A percentile compares a stretch with the other conserved stretches of the same genome.
phyloP scores from a whole-genome alignment of 2,113 vertebrate species.

The Cathartes aura region DNA sequence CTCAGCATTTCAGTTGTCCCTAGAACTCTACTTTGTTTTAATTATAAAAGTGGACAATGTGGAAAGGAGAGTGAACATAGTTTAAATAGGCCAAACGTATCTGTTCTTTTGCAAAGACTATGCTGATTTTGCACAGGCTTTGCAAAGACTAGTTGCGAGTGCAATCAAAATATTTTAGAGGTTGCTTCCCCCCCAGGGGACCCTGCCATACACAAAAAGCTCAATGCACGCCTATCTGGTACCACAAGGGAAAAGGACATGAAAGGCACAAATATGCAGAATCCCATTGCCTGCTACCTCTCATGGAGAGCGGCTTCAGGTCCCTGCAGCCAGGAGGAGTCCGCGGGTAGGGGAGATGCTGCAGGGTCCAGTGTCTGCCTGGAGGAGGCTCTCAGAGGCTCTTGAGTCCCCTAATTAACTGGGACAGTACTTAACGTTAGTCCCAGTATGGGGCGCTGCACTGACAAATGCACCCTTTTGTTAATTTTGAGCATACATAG shows the following conservation, averaged over 20 bases:
- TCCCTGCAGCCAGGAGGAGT: neutral
- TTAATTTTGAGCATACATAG: neutral
- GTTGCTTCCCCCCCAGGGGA: neutral
- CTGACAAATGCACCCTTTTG: neutral
- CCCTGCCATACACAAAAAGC: rapidly evolving
- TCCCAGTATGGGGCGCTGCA: neutral
- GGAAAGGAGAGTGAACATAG: neutral
- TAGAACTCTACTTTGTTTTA: neutral
- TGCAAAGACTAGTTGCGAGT: neutral
- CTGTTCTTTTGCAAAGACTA: neutral
- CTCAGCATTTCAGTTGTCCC: neutral
- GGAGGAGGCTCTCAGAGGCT: neutral
- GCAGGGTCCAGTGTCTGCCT: neutral
- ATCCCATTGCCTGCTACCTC: neutral
- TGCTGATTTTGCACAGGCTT: neutral
- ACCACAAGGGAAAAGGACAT: neutral
- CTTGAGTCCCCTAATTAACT: neutral
- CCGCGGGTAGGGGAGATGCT: neutral
- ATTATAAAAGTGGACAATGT: neutral
- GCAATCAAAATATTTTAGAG: neutral
- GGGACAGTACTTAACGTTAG: neutral
- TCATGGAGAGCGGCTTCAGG: neutral
- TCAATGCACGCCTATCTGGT: rapidly evolving
- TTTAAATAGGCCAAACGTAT: neutral
- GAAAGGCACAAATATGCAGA: neutral